Conservation (phyloP, 2,797 vertebrate species). For the Leptoclinus maculatus region DNA sequence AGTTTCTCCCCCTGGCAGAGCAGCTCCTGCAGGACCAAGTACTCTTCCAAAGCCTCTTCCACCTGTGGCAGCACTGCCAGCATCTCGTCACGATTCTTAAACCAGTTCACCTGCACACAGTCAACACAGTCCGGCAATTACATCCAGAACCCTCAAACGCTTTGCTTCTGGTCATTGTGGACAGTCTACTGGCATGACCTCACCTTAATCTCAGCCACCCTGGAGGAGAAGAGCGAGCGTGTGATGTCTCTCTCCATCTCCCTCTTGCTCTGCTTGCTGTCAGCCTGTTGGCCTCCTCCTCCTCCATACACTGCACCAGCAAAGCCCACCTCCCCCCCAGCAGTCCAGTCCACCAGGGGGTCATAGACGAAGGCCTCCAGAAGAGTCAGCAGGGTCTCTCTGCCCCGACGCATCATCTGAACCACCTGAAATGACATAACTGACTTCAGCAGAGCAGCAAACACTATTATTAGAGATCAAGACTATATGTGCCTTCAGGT, state of each 20-base stretch:
- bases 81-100: conserved; percentile 99
- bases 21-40: conserved; percentile 92
- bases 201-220: conserved; percentile 98
- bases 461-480: background rate
- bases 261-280: conserved; percentile 97
- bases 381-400: conserved; percentile 95
- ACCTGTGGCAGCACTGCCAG: conserved; percentile 92
- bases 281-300: conserved; percentile 96
- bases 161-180: background rate
- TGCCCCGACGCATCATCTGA: conserved; percentile 97
- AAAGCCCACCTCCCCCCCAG: conserved; percentile 96
- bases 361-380: conserved; percentile 99
- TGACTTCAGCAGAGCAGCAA: conserved; percentile 4
- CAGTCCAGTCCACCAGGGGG: conserved; percentile 98
- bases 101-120: conserved; percentile 94
- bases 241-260: conserved; percentile 99
- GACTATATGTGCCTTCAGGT: background rate
- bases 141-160: background rate
- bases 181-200: conserved; percentile 10
- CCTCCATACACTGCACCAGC: conserved; percentile 98
- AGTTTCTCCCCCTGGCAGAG: conserved; percentile 92
- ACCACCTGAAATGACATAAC: conserved; percentile 85
- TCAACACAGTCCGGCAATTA: background rate
- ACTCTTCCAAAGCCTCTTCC: conserved; percentile 92
- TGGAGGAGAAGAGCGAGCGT: conserved; percentile 97